A percentile compares a stretch with the other conserved stretches of the same genome.
phyloP scores from a whole-genome alignment of 2,797 vertebrate genomes.

The Meda fulgida region DNA sequence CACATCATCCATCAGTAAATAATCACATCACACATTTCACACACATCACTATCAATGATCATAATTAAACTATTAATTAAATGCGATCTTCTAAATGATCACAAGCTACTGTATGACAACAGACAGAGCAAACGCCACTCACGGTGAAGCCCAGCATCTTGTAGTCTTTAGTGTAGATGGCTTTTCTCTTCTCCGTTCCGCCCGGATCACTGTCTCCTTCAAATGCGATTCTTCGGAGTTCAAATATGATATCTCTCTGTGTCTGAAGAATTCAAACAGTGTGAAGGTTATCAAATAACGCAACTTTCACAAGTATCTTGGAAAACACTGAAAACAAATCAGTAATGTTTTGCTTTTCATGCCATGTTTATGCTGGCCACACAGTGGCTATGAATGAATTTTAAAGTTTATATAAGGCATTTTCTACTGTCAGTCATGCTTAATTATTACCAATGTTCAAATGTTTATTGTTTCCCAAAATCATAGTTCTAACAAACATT shows the following conservation, averaged over 20 bases:
- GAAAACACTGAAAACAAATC: not conserved
- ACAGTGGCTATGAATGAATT: not conserved
- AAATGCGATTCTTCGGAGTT: slow-evolving; percentile 94
- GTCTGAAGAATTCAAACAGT: slow-evolving; percentile 71
- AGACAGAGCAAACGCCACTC: slow-evolving; percentile 62
- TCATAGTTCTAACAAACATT: too few species aligned
- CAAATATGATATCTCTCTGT: slow-evolving; percentile 95
- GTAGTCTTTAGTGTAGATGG: slow-evolving; percentile 97
- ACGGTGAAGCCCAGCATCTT: slow-evolving; percentile 98
- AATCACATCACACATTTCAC: too few species aligned
- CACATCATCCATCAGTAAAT: too few species aligned
- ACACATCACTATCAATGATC: too few species aligned
- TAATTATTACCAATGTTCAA: not conserved
- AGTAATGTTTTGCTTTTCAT: not conserved
- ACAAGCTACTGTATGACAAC: not conserved
- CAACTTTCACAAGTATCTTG: not conserved
- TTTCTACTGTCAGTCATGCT: not conserved
- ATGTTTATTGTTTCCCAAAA: not conserved
- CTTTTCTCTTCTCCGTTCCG: slow-evolving; percentile 93
- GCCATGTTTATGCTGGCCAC: not conserved
- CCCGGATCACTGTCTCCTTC: slow-evolving; percentile 92
- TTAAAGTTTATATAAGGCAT: not conserved
- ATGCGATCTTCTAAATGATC: not conserved
- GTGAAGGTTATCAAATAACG: not conserved
- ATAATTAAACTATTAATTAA: not conserved